Conservation (phyloP, 2,888 invertebrate genomes). For the Hydroisotoma schaefferi region DNA sequence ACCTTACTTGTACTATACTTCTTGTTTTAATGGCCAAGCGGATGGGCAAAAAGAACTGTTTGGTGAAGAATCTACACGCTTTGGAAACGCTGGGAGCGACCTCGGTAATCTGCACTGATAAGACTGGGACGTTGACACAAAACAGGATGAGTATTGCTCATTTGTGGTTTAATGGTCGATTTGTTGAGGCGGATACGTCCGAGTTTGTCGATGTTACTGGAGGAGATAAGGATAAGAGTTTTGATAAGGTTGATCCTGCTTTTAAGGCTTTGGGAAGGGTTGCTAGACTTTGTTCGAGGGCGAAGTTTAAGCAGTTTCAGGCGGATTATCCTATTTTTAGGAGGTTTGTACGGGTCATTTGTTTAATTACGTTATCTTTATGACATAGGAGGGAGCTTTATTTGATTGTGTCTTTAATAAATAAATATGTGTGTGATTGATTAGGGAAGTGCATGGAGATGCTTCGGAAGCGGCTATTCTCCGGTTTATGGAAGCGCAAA, state of each 20-base stretch:
- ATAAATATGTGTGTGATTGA: not conserved
- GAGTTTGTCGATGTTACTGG: slow-evolving; percentile 16
- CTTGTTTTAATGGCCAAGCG: slow-evolving; percentile 36
- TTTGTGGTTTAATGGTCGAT: slow-evolving; percentile 29
- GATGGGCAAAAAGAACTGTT: slow-evolving; percentile 32
- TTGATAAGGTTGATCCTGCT: slow-evolving; percentile 28
- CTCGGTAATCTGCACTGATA: slow-evolving; percentile 41
- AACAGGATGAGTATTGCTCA: slow-evolving; percentile 35
- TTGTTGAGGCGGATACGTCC: slow-evolving; percentile 35
- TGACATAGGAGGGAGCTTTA: not conserved
- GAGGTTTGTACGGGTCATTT: slow-evolving; percentile 8
- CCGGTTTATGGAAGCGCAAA: slow-evolving; percentile 31
- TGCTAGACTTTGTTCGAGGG: slow-evolving; percentile 37
- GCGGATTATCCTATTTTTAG: slow-evolving; percentile 26
- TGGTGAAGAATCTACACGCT: slow-evolving; percentile 41
- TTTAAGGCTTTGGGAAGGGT: slow-evolving; percentile 36
- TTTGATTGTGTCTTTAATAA: not conserved
- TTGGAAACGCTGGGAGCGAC: slow-evolving; percentile 39
- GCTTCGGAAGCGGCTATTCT: slow-evolving; percentile 44
- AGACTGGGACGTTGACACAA: slow-evolving; percentile 45
- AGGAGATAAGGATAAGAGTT: slow-evolving; percentile 9
- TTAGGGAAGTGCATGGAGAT: slow-evolving; percentile 33
- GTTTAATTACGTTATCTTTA: not conserved
- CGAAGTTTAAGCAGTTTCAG: slow-evolving; percentile 34
- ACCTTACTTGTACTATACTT: slow-evolving; percentile 39